A percentile compares a stretch with the other conserved stretches of the same genome.
Conservation (phyloP, 2,113 vertebrate genomes). For the Pimephales promelas region DNA sequence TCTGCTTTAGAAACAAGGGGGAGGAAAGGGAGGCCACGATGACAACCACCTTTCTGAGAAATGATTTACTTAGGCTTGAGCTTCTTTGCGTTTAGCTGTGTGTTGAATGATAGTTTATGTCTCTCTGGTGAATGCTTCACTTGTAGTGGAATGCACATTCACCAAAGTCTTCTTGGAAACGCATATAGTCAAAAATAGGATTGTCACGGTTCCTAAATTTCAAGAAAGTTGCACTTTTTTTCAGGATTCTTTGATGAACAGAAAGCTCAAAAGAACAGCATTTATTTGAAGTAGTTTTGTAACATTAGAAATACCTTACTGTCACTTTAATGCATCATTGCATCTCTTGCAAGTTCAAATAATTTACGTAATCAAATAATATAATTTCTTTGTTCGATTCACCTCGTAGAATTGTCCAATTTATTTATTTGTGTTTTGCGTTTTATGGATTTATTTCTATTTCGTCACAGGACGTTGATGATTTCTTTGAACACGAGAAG, state of each 20-base stretch:
- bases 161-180: neutral
- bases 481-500: constrained; percentile 98
- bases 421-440: neutral
- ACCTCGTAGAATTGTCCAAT: neutral
- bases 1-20: constrained; percentile 8
- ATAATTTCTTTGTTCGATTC: neutral
- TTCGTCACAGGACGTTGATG: constrained; percentile 89
- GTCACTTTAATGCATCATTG: neutral
- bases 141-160: neutral
- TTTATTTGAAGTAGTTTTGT: neutral
- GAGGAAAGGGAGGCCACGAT: neutral
- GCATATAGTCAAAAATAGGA: neutral
- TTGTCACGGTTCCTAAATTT: neutral
- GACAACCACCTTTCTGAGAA: neutral
- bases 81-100: neutral
- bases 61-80: constrained; percentile 35
- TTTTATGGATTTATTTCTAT: neutral
- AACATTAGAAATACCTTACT: no score
- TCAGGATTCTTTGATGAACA: neutral
- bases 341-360: neutral
- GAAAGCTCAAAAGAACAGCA: neutral
- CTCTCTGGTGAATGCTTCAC: constrained; percentile 10
- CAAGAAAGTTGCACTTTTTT: neutral
- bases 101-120: constrained; percentile 9
- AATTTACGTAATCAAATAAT: no score